phyloP scores from a whole-genome alignment of 2,113 vertebrate species.

The Platichthys stellatus region DNA sequence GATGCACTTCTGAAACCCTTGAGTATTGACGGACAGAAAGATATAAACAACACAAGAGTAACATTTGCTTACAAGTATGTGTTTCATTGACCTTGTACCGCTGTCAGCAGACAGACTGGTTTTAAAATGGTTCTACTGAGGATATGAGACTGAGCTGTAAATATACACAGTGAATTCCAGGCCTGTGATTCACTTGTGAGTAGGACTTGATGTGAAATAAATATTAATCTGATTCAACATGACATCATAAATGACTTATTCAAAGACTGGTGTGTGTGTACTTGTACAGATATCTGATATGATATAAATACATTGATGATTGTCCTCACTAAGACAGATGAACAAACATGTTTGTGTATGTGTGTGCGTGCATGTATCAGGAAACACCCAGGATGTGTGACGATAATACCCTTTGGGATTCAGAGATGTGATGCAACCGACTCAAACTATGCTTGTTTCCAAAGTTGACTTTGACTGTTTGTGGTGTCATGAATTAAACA shows the following conservation, averaged over 20 bases:
- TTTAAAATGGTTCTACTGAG: neutral
- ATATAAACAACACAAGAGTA: neutral
- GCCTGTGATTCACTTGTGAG: constrained; percentile 14
- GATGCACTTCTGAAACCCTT: neutral
- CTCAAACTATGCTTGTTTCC: too few relatives aligned
- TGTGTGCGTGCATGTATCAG: neutral
- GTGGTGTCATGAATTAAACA: too few relatives aligned
- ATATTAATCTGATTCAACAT: neutral
- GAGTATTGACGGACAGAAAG: neutral
- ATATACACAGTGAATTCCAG: constrained; percentile 11
- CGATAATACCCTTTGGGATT: too few relatives aligned
- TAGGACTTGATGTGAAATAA: neutral
- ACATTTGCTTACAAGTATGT: neutral
- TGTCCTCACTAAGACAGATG: too few relatives aligned
- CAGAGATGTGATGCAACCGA: too few relatives aligned
- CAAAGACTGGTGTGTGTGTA: constrained; percentile 1
- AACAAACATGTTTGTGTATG: neutral
- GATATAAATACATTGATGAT: too few relatives aligned
- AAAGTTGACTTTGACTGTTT: too few relatives aligned
- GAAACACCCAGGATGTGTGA: too few relatives aligned
- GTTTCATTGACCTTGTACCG: neutral
- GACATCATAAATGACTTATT: constrained; percentile 1
- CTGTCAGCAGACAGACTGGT: neutral
- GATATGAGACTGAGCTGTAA: neutral
- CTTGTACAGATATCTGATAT: neutral